Percentiles rank a stretch among this genome's conserved stretches.
Evolutionary conservation across 2,888 invertebrate species (phyloP).

Genomic region (Drosophila anomalata): DNA sequence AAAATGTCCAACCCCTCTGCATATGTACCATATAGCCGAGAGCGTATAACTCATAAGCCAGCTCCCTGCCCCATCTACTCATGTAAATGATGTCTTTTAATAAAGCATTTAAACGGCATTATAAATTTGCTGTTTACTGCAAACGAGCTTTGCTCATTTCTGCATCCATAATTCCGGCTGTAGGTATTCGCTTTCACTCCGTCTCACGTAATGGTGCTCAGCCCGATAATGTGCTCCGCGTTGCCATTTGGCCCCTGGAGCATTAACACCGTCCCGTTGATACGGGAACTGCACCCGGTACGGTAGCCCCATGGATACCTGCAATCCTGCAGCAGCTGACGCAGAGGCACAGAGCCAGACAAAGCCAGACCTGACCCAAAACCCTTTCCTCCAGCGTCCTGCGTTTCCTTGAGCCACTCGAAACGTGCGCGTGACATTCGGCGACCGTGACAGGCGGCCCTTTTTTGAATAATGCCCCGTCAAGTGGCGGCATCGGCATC

Average conservation of each 20-base stretch:
- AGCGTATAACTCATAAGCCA: conserved; percentile 55
- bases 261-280: conserved; percentile 37
- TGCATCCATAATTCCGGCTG: conserved; percentile 44
- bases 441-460: conserved; percentile 64
- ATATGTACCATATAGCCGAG: conserved; percentile 9
- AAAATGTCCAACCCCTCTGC: conserved; percentile 45
- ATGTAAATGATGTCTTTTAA: conserved; percentile 70
- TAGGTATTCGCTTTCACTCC: conserved; percentile 8
- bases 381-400: conserved; percentile 3
- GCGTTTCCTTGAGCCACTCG: conserved; percentile 57
- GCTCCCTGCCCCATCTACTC: conserved; percentile 7
- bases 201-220: conserved; percentile 31
- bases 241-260: conserved; percentile 35
- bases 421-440: conserved; percentile 74
- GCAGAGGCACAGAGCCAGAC: background rate
- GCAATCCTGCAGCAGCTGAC: conserved; percentile 13
- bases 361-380: conserved; percentile 18
- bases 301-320: conserved; percentile 9
- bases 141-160: conserved; percentile 61
- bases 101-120: conserved; percentile 72
- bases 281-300: conserved; percentile 5
- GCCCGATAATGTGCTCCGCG: conserved; percentile 39
- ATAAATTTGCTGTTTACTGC: conserved; percentile 71
- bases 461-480: conserved; percentile 72
- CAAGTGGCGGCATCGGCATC: conserved; percentile 62